Base-by-base conservation (phyloP, 2,113 vertebrate species). In the Pavo muticus region DNA sequence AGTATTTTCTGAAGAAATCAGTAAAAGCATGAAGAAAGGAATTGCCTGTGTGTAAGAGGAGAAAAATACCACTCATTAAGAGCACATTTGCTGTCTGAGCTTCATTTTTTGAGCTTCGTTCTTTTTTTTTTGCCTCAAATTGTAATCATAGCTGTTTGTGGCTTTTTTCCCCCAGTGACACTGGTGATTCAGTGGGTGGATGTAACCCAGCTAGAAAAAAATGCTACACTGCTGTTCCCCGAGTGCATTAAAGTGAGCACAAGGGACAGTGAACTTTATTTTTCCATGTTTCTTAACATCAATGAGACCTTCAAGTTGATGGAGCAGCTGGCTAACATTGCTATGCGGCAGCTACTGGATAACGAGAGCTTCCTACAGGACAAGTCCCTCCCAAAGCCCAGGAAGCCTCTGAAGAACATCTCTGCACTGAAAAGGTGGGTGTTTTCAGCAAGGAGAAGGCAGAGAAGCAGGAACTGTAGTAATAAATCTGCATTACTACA, bases 231-330 rank as follows among this genome's bases (percentile, higher is more conserved):
- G 90, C 96, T 99, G 42, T 99, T 99, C 79, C 99, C 99, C 0
- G 99, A 99, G 97, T 99, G 99, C 76, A 97, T 99, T 74, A 98
- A 98, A 4, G 99, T 99, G 73, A 98, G 97, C 96, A 99, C 99
- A 0, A 98, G 99, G 6, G 97, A 98, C 97, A 98, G 94, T 1
- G 98, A 99, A 59, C 98, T 99, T 88, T 99, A 98, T 97, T 99
- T 99, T 97, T 99, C 99, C 92, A 99, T 99, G 99, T 99, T 99
- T 96, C 98, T 99, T 78, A 99, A 99, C 97, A 98, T 99, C 93
- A 98, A 97, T 0, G 99, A 99, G 97, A 99, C 99, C 11, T 99
- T 99, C 97, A 99, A 98, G 93, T 98, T 99, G 65, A 99, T 99
- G 99, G 99, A 99, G 95, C 99, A 99, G 96, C 97, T 99, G 54